Percentiles rank a stretch among this genome's conserved stretches.
These are phyloP conservation scores for Aradophagus sp. DNA, from an alignment of 1,140 invertebrate species.

Conservation along the genomic window DNA sequence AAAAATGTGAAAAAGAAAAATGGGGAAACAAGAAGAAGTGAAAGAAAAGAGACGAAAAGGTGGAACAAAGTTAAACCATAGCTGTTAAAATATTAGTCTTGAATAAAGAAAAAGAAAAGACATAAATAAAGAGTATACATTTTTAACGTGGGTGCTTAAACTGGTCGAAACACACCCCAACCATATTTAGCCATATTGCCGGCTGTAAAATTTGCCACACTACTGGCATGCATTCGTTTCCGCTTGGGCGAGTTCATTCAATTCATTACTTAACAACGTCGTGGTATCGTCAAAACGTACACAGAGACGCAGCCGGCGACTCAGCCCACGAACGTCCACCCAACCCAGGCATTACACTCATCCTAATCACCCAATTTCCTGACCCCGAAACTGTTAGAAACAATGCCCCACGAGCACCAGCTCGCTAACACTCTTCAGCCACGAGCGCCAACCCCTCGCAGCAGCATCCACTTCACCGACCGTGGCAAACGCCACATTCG, in stretches of 20 bases:
- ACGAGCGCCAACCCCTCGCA: no score
- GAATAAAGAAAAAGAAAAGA: no score
- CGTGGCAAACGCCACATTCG: no score
- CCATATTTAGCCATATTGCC: conserved; percentile 8
- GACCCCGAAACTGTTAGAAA: conserved; percentile 8
- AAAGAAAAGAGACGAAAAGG: no score
- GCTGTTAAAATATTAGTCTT: no score
- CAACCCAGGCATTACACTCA: conserved; percentile 14
- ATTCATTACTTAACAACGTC: conserved; percentile 29
- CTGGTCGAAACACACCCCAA: conserved; percentile 3
- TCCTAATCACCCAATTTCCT: conserved; percentile 23
- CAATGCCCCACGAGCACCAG: conserved; percentile 5
- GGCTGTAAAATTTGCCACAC: conserved; percentile 12
- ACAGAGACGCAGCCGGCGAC: conserved; percentile 1
- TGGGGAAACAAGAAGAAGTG: no score
- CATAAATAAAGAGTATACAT: no score
- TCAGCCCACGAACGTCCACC: background rate
- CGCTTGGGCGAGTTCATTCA: conserved; percentile 3
- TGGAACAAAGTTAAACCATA: no score
- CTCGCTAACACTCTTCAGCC: no score
- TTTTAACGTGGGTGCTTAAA: no score
- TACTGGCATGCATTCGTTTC: conserved; percentile 10
- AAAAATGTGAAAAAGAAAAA: no score
- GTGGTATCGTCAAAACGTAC: conserved; percentile 4
- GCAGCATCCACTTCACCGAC: no score